These are phyloP conservation scores for Diabrotica virgifera DNA, from an alignment of 1,140 invertebrate species.

Conservation along the genomic window DNA sequence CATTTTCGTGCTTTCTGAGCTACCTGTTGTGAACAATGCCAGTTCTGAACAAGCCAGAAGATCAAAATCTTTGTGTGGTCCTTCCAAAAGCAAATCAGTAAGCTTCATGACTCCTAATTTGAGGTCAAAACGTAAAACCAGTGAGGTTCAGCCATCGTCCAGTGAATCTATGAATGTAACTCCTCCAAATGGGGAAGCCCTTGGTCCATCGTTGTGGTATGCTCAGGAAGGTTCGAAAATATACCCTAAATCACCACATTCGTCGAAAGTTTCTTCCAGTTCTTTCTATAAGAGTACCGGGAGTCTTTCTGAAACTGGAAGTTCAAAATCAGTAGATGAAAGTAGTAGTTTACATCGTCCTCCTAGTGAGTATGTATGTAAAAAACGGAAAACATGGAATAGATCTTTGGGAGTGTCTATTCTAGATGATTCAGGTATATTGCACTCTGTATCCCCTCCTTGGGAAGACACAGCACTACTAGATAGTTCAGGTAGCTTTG, in stretches of 20 bases:
- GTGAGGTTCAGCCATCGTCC: neutral
- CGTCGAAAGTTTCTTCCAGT: neutral
- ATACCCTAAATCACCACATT: neutral
- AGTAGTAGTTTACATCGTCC: too few species aligned
- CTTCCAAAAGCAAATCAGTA: constrained; percentile 7
- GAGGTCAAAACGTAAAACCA: neutral
- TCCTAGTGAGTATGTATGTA: too few species aligned
- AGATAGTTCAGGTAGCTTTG: neutral
- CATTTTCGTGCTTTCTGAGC: too few species aligned
- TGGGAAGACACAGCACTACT: neutral
- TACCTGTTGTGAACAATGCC: too few species aligned
- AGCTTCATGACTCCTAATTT: constrained; percentile 4
- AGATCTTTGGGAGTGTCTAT: constrained; percentile 11
- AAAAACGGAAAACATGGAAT: constrained; percentile 2
- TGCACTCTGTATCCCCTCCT: constrained; percentile 6
- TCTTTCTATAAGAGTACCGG: neutral
- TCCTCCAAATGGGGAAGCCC: neutral
- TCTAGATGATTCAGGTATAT: neutral
- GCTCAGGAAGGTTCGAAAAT: neutral
- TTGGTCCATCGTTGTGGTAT: neutral
- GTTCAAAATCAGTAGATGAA: neutral
- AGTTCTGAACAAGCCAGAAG: neutral
- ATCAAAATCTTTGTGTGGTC: neutral
- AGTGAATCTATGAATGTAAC: neutral
- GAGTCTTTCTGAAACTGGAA: neutral